Evolutionary conservation across 2,888 invertebrate species (phyloP).

Genomic region (Leucophenga maculata): DNA sequence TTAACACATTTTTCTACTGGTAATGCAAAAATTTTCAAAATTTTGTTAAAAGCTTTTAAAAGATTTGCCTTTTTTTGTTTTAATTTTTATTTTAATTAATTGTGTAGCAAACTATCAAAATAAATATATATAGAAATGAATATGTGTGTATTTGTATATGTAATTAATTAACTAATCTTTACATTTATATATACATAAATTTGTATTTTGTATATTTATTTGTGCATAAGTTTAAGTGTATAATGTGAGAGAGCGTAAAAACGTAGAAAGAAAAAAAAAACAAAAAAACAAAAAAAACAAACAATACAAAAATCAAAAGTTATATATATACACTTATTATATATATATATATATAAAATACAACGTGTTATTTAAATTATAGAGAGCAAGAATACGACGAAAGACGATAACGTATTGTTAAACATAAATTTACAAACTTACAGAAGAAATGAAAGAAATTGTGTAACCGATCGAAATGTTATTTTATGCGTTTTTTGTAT

Average conservation of each 20-base stretch:
- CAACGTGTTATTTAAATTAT: constrained; percentile 13
- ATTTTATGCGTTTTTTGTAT: background rate
- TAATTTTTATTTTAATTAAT: no score
- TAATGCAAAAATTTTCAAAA: background rate
- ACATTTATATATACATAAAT: constrained; percentile 39
- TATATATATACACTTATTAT: constrained; percentile 27
- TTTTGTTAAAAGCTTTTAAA: no score
- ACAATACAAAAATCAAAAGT: constrained; percentile 25
- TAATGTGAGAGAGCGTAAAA: background rate
- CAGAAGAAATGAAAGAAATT: background rate
- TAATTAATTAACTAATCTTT: constrained; percentile 15
- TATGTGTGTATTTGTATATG: constrained; percentile 3
- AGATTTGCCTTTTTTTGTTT: no score
- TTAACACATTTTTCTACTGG: background rate
- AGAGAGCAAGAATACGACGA: background rate
- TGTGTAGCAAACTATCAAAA: no score
- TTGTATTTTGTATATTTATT: constrained; percentile 34
- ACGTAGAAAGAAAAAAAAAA: constrained; percentile 8
- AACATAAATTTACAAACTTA: constrained; percentile 31
- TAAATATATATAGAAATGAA: background rate
- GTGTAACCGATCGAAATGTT: background rate
- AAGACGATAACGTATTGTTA: background rate
- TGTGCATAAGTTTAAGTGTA: background rate
- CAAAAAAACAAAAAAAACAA: constrained; percentile 16
- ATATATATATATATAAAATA: constrained; percentile 44